Evolutionary conservation across 2,797 vertebrate genomes (phyloP).

Genomic region (Pantherophis alleghaniensis): DNA sequence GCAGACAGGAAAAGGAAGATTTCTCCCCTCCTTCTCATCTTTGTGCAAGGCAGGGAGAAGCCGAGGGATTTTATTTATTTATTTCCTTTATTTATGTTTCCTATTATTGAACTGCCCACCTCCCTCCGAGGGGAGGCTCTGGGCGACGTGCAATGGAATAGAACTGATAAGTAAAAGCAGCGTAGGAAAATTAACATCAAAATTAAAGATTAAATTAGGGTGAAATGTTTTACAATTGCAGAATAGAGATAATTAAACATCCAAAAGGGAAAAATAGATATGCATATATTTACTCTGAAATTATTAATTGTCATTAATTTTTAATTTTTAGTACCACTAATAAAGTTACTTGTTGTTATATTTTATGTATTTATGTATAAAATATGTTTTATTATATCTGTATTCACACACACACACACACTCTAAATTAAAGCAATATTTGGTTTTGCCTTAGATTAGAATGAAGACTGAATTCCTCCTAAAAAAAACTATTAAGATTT

Average conservation of each 20-base stretch:
- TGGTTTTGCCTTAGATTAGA: too few species aligned
- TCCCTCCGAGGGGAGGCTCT: neutral
- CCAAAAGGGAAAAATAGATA: neutral
- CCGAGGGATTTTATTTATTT: neutral
- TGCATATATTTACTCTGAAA: neutral
- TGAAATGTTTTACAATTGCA: neutral
- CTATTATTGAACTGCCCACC: neutral
- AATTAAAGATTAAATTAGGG: neutral
- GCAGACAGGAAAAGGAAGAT: neutral
- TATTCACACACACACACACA: neutral
- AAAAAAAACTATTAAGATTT: too few species aligned
- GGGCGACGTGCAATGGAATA: neutral
- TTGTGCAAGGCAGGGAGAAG: neutral
- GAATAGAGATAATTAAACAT: neutral
- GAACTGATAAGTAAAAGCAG: neutral
- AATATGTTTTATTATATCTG: neutral
- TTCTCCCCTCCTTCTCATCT: neutral
- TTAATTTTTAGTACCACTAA: neutral
- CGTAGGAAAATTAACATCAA: neutral
- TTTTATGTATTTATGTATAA: neutral
- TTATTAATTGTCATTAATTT: neutral
- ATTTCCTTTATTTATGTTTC: neutral
- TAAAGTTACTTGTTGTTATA: neutral
- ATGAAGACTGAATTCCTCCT: too few species aligned
- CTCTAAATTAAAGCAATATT: too few species aligned